Conservation (phyloP, 2,797 vertebrate genomes). For the Pipistrellus kuhlii region DNA sequence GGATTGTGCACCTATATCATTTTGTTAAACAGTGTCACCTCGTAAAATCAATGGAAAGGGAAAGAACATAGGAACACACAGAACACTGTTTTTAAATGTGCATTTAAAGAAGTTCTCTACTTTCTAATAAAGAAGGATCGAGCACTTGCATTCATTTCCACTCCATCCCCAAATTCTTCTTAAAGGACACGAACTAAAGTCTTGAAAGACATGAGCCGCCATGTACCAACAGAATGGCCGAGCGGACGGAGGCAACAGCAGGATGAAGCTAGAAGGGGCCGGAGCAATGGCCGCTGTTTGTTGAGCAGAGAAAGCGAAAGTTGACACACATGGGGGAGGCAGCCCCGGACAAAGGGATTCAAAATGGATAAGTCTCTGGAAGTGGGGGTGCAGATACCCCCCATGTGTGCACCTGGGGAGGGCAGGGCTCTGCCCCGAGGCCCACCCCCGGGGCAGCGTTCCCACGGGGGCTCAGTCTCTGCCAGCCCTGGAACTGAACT, state of each 20-base stretch:
- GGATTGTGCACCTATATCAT: neutral
- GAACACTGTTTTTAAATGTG: neutral
- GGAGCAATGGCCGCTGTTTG: neutral
- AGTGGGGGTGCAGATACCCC: neutral
- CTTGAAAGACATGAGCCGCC: neutral
- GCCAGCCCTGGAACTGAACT: neutral
- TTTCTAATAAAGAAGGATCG: neutral
- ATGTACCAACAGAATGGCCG: neutral
- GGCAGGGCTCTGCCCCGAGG: rapidly evolving
- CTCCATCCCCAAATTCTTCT: neutral
- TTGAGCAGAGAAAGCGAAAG: neutral
- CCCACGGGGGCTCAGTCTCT: neutral
- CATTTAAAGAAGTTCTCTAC: neutral
- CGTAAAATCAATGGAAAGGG: neutral
- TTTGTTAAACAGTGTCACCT: neutral
- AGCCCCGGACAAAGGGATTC: neutral
- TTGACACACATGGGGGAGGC: rapidly evolving
- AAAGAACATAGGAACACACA: neutral
- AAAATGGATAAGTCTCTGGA: neutral
- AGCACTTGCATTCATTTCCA: neutral
- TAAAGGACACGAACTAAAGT: neutral
- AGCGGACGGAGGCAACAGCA: neutral
- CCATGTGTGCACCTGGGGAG: no score
- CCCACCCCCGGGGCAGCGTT: neutral
- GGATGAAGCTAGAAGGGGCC: neutral